A percentile compares a stretch with the other conserved stretches of the same genome.
Evolutionary conservation across 2,797 vertebrate genomes (phyloP).

Genomic region (Rhadinocentrus ornatus): DNA sequence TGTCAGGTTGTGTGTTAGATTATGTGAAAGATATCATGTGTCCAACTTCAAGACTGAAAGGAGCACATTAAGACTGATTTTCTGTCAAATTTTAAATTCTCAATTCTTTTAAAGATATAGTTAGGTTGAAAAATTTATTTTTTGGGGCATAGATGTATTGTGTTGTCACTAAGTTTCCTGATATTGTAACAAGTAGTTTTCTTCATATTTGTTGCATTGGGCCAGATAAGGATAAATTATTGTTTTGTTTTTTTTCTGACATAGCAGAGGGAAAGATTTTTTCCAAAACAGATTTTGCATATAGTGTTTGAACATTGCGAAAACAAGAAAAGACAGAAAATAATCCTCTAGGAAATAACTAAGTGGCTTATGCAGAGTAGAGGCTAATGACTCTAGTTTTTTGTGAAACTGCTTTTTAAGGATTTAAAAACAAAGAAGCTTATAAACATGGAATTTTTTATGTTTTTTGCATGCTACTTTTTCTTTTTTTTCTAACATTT

Average conservation of each 20-base stretch:
- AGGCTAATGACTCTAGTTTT: background rate
- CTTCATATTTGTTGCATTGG: background rate
- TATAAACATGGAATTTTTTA: background rate
- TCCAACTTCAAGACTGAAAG: background rate
- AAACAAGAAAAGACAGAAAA: background rate
- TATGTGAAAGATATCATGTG: background rate
- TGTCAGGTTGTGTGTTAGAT: conserved; percentile 16
- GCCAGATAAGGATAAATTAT: background rate
- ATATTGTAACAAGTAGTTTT: background rate
- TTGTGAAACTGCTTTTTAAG: background rate
- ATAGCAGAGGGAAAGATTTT: no score
- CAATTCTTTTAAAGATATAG: background rate
- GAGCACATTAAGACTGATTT: background rate
- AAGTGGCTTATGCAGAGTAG: no score
- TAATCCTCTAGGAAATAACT: background rate
- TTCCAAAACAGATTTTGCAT: no score
- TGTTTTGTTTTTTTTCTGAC: background rate
- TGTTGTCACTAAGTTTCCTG: background rate
- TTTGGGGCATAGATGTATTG: no score
- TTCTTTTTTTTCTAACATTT: background rate
- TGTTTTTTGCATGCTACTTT: background rate
- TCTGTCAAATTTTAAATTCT: background rate
- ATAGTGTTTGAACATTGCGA: no score
- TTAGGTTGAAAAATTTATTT: background rate
- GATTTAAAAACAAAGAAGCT: background rate